phyloP scores from a whole-genome alignment of 2,113 vertebrate genomes.

The Trinectes maculatus region DNA sequence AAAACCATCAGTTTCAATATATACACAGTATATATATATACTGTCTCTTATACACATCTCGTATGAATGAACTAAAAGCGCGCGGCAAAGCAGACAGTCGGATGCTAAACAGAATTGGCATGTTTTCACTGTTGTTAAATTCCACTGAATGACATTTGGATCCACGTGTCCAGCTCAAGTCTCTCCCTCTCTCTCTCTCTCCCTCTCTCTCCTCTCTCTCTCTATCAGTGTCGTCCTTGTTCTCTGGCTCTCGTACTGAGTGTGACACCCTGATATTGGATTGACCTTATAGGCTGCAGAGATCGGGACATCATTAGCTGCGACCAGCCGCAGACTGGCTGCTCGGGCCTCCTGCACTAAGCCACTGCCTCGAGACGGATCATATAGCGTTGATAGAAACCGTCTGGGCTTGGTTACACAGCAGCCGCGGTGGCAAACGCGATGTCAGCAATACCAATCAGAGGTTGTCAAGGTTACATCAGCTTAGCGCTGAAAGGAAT shows the following conservation, averaged over 20 bases:
- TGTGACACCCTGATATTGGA: slow-evolving; percentile 71
- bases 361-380: slow-evolving; percentile 56
- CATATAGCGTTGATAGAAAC: slow-evolving; percentile 65
- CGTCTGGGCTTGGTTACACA: slow-evolving; percentile 61
- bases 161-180: slow-evolving; percentile 16
- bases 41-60: too few relatives aligned
- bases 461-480: slow-evolving; percentile 11
- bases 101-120: too few relatives aligned
- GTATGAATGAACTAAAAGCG: too few relatives aligned
- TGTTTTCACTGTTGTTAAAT: too few relatives aligned
- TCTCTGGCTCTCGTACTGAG: slow-evolving; percentile 25
- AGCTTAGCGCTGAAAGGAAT: not conserved
- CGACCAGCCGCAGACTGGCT: slow-evolving; percentile 52
- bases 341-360: slow-evolving; percentile 56
- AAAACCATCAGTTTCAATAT: slow-evolving; percentile 40
- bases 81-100: too few relatives aligned
- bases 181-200: slow-evolving; percentile 7
- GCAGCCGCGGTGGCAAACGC: slow-evolving; percentile 46
- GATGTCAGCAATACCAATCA: slow-evolving; percentile 68
- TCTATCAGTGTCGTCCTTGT: slow-evolving; percentile 21
- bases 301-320: slow-evolving; percentile 75
- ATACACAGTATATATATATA: too few relatives aligned
- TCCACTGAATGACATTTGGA: slow-evolving; percentile 44
- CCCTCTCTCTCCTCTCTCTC: slow-evolving; percentile 9
- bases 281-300: slow-evolving; percentile 70